These are phyloP conservation scores for Microcebus griseorufus DNA, from an alignment of 2,113 vertebrate species.

Conservation along the genomic window DNA sequence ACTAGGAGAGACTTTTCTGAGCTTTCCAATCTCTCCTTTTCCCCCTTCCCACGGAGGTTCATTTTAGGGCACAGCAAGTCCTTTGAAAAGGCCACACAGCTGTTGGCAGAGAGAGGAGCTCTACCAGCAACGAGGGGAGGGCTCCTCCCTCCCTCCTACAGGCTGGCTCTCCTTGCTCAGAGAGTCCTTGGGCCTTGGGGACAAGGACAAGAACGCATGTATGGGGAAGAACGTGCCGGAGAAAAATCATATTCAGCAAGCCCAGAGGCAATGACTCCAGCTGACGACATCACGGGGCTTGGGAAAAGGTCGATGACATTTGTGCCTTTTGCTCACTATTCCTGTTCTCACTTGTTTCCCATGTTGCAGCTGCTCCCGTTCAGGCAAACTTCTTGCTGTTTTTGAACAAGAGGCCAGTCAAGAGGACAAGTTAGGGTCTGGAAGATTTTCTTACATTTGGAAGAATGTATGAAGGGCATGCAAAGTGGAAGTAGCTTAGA, in stretches of 20 bases:
- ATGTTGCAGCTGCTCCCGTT: neutral
- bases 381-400: neutral
- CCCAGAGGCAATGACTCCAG: neutral
- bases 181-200: slow-evolving; percentile 4
- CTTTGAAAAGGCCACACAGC: neutral
- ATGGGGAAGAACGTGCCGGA: neutral
- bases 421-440: neutral
- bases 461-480: neutral
- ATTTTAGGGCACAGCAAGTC: neutral
- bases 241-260: neutral
- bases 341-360: neutral
- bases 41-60: neutral
- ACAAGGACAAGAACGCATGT: slow-evolving; percentile 33
- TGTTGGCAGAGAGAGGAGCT: neutral
- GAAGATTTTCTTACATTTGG: neutral
- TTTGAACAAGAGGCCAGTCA: neutral
- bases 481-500: neutral
- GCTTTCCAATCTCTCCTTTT: neutral
- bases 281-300: neutral
- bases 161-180: neutral
- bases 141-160: neutral
- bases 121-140: neutral
- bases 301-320: neutral
- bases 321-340: neutral
- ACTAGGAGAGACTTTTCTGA: neutral